Base-by-base conservation (phyloP, 2,888 invertebrate species). In the Hypomecis punctinalis region DNA sequence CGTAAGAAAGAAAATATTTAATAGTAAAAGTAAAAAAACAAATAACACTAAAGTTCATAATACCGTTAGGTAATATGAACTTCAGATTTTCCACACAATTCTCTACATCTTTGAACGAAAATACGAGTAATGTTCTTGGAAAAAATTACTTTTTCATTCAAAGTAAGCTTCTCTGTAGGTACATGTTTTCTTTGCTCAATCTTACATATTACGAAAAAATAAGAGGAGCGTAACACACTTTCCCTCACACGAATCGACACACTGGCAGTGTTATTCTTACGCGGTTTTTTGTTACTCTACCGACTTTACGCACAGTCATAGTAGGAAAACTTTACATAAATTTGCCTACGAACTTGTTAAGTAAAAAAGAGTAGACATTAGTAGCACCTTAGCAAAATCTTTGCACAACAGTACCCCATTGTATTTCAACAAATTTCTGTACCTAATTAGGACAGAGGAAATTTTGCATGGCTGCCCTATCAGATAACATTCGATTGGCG, bases 171-270 rank as follows among this genome's bases (percentile, higher is more conserved):
- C 61, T 62, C 54, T 55, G 36, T 61, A 45, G 57, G 35, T 58
- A 51, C 33, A 68, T 58, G 67, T 76, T 75, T 74, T 72, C 74
- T 75, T 76, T 69, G 69, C 71, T 79, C 72, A 71, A 73, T 73
- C 72, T 77, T 63, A 71, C 70, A 76, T 72, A 76, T 78, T 75
- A 77, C 75, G 8, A 77, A 75, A 71, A 71, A 71, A 73, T 70
- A 75, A 75, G 68, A 74, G 73, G 66, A 68, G 66, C 66, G 69
- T 69, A 74, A 72, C 69, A 66, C 55, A 71, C 61, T 51, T 23
- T 42, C 36, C 13, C 43, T 39, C 37, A 36, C 11, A 48, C 35
- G 35, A 47, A 23, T 39, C 13, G 13, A 40, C 43, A 49, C 51
- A 36, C 42, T 6, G 45, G 35, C 35, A 52, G 4, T 6, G 47